Base-by-base conservation (phyloP, 2,113 vertebrate genomes). In the Burhinus oedicnemus region DNA sequence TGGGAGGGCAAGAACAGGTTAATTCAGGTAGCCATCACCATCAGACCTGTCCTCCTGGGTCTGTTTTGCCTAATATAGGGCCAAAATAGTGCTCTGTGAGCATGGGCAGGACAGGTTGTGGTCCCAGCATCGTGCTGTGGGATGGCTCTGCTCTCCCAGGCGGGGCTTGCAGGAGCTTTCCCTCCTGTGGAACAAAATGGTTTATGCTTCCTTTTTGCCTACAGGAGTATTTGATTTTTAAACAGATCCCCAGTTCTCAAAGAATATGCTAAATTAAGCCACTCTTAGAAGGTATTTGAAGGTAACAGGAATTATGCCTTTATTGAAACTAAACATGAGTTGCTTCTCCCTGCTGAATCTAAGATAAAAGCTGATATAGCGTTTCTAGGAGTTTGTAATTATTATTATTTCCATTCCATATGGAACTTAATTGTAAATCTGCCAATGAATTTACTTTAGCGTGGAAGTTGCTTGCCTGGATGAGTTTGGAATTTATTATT, bases 351-450 rank as follows among this genome's bases (percentile, higher is more conserved):
- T 62, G 60, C 75, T 95, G 89, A 96, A 89, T 80, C 47, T 34
- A 16, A 36, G 47, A 15, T 60, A 49, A 61, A 90, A 90, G 75
- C 45, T 83, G 89, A 69, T 89, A 10, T 12, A 44, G 36, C 42
- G 4, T 96, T 97, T 97, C 71, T 49, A 64, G 82, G 66, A 85
- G 84, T 86, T 94, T 82, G 57, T 93, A 95, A 93, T 94, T 89
- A 94, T 90, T 78, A 81, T 87, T 95, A 96, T 94, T 98, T 97
- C 92, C 54, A 29, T 89, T 94, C 90, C 65, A 69, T 74, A 71
- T 93, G 76, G 87, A 96, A 96, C 95, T 97, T 98, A 96, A 98
- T 97, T 98, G 94, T 84, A 98, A 98, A 97, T 95, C 89, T 97
- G 90, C 82, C 97, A 95, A 62, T 94, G 91, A 87, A 93, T 95